A percentile compares a stretch with the other conserved stretches of the same genome.
These are phyloP conservation scores for Apis dorsata DNA, from an alignment of 1,140 invertebrate genomes.

Conservation along the genomic window DNA sequence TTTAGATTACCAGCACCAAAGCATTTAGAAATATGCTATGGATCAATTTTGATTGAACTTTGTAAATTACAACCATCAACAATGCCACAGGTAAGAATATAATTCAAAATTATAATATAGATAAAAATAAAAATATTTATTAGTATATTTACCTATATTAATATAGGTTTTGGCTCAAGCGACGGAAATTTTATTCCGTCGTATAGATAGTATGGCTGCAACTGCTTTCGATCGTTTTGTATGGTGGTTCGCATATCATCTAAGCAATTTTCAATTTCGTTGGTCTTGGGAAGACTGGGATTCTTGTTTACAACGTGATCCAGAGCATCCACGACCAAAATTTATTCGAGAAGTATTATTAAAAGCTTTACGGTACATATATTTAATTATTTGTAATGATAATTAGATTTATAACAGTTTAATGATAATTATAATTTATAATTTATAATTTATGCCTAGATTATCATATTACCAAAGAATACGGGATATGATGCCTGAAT, in stretches of 20 bases:
- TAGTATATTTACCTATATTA: not conserved
- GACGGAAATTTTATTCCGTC: slow-evolving; percentile 97
- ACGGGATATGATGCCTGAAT: slow-evolving; percentile 93
- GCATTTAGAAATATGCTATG: slow-evolving; percentile 96
- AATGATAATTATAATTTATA: slow-evolving; percentile 4
- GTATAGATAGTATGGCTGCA: slow-evolving; percentile 98
- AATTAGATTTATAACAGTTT: not conserved
- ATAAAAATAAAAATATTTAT: slow-evolving; percentile 20
- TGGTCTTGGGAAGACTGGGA: slow-evolving; percentile 99
- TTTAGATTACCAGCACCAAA: slow-evolving; percentile 94
- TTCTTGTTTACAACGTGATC: slow-evolving; percentile 89
- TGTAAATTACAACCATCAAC: slow-evolving; percentile 98
- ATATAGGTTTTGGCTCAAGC: slow-evolving; percentile 93
- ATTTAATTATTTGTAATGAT: slow-evolving; percentile 46
- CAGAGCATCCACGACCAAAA: slow-evolving; percentile 96
- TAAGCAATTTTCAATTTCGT: slow-evolving; percentile 99
- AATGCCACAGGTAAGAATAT: slow-evolving; percentile 92
- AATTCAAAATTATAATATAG: not conserved
- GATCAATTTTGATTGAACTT: slow-evolving; percentile 96
- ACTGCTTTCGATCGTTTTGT: slow-evolving; percentile 98
- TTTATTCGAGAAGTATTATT: slow-evolving; percentile 96
- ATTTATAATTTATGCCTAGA: slow-evolving; percentile 80
- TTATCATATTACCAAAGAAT: slow-evolving; percentile 97
- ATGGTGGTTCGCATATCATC: slow-evolving; percentile 98
- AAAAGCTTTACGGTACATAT: slow-evolving; percentile 89